A percentile compares a stretch with the other conserved stretches of the same genome.
phyloP scores from a whole-genome alignment of 2,113 vertebrate genomes.

The Anarrhichthys ocellatus region DNA sequence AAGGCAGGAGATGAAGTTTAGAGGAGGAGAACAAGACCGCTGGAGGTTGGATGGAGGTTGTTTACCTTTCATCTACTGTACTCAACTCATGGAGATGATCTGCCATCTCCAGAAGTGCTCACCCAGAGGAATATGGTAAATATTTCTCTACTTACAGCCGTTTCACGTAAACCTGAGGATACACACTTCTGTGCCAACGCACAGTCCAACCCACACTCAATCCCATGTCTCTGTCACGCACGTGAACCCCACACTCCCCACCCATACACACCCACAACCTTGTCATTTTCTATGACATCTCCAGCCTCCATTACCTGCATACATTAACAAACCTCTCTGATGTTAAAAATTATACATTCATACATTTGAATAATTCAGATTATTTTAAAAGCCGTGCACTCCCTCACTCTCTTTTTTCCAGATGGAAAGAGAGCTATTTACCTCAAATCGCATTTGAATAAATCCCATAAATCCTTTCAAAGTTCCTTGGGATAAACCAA shows the following conservation, averaged over 20 bases:
- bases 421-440: conserved; percentile 73
- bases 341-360: conserved; percentile 78
- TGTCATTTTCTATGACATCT: conserved; percentile 74
- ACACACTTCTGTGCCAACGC: conserved; percentile 19
- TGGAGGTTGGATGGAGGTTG: conserved; percentile 3
- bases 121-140: conserved; percentile 29
- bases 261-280: conserved; percentile 38
- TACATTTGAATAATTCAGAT: conserved; percentile 80
- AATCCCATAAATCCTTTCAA: conserved; percentile 77
- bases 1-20: not conserved
- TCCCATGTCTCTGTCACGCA: conserved; percentile 34
- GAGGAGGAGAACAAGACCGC: not conserved
- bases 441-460: conserved; percentile 78
- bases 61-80: conserved; percentile 6
- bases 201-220: conserved; percentile 30
- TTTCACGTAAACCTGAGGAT: conserved; percentile 10
- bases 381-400: conserved; percentile 76
- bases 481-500: conserved; percentile 78
- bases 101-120: conserved; percentile 1
- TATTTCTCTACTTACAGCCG: conserved; percentile 6
- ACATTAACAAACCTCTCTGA: conserved; percentile 72
- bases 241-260: conserved; percentile 24
- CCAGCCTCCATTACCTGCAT: conserved; percentile 74
- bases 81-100: conserved; percentile 14
- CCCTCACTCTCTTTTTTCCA: conserved; percentile 58